A percentile compares a stretch with the other conserved stretches of the same genome.
Conservation (phyloP, 2,113 vertebrate species). For the Isurus oxyrinchus region DNA sequence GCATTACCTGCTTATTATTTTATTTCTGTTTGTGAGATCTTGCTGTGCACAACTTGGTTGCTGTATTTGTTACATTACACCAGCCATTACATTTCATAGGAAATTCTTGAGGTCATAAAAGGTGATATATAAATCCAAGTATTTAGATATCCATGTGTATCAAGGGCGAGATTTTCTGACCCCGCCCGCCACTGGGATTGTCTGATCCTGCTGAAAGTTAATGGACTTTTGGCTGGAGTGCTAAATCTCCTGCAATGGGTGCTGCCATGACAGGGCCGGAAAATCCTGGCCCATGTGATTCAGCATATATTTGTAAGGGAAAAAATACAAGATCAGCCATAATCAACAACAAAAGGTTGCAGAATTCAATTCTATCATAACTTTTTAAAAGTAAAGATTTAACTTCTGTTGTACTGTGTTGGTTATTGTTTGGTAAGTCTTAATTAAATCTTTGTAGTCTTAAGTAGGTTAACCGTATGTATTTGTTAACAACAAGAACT, state of each 20-base stretch:
- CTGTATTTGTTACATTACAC: not conserved
- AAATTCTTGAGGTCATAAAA: not conserved
- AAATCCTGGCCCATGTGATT: too few relatives aligned
- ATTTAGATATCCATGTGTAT: not conserved
- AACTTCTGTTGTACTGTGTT: too few relatives aligned
- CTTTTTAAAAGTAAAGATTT: not conserved
- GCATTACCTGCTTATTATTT: not conserved
- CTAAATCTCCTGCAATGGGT: too few relatives aligned
- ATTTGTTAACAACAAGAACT: too few relatives aligned
- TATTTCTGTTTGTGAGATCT: not conserved
- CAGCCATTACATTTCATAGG: not conserved
- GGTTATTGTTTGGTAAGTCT: too few relatives aligned
- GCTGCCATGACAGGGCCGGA: too few relatives aligned
- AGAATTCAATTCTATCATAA: not conserved
- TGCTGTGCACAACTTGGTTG: not conserved
- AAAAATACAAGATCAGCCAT: not conserved
- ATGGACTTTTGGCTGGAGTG: too few relatives aligned
- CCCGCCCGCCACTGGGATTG: too few relatives aligned
- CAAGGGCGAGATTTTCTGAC: too few relatives aligned
- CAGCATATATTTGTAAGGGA: not conserved
- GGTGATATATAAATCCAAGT: not conserved
- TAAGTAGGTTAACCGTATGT: too few relatives aligned
- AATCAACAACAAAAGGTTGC: not conserved
- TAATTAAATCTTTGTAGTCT: too few relatives aligned
- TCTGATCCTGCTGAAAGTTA: too few relatives aligned